Evolutionary conservation across 1,140 invertebrate genomes (phyloP), one percentile per base, ranked within the genome.

Genomic region (Apis cerana): DNA sequence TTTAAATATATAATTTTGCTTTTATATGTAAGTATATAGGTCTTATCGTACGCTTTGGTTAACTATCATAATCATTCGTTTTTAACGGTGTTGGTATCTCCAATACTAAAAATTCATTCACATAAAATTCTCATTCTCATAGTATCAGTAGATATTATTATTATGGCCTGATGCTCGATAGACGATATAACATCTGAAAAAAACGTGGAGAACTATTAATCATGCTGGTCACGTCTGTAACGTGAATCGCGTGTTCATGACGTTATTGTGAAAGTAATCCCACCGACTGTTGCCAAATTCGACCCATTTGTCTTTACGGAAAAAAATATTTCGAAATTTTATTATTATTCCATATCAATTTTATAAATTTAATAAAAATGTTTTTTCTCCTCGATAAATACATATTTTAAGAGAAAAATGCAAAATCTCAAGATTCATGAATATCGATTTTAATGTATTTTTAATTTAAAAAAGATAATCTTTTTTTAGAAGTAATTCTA

Each of bases 191-290:
- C 61, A 52, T 79, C 68, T 72, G 43, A 56, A 27, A 58, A 64
- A 48, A 68, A n/a, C 64, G 48, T 12, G 58, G 23, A 59, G 27
- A 12, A 12, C 56, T 54, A 75, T 58, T 54, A 69, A 68, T 76
- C 64, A 82, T 58, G 64, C 64, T n/a, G 56, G 74, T 82, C 80
- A 69, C 74, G 80, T 50, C 48, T 48, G 19, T 52, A 62, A 76
- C 72, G 62, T 68, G 80, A 21, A 76, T 82, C 80, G 75, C 74
- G 80, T 59, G 64, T 76, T 59, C 72, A 82, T 76, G 80, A 82
- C 80, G 80, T 61, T 82, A 59, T 82, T 76, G 80, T 82, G 80
- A 82, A 82, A 82, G 80, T 69, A 76, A 82, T 82, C 61, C 56
- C 48, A 68, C 43, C 27, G 56, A 17, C 48, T 15, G 50, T 82